Conservation (phyloP, 2,888 invertebrate genomes). For the Heliconius erato region DNA sequence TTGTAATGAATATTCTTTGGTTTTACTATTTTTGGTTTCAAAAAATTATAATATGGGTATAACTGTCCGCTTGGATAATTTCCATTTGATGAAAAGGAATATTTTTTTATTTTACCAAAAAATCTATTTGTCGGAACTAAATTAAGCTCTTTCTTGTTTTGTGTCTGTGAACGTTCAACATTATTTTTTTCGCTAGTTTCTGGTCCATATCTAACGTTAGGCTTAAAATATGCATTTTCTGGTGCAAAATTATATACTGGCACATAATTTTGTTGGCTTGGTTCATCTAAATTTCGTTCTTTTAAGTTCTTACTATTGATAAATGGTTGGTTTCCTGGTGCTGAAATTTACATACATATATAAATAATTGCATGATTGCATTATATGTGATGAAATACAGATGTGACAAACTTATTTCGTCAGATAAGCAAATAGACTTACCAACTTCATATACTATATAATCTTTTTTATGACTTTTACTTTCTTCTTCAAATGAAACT, state of each 20-base stretch:
- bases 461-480: conserved; percentile 38
- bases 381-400: background rate
- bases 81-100: background rate
- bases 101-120: conserved; percentile 23
- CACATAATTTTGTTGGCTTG: conserved; percentile 60
- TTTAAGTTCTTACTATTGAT: conserved; percentile 3
- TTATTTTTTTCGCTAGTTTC: conserved; percentile 42
- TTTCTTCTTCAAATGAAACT: background rate
- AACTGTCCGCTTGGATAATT: conserved; percentile 10
- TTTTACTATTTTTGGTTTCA: conserved; percentile 38
- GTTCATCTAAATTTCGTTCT: conserved; percentile 42
- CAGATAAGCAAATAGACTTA: conserved; percentile 47
- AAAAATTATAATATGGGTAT: background rate
- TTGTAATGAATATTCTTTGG: conserved; percentile 53
- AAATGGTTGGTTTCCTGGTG: conserved; percentile 52
- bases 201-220: conserved; percentile 62
- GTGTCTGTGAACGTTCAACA: conserved; percentile 21
- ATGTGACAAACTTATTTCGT: background rate
- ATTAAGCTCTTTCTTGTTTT: background rate
- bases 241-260: conserved; percentile 65
- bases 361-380: no score
- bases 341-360: conserved; percentile 49
- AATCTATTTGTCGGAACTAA: conserved; percentile 19
- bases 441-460: conserved; percentile 69
- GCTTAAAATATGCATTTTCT: conserved; percentile 52